A percentile compares a stretch with the other conserved stretches of the same genome.
Evolutionary conservation across 2,113 vertebrate genomes (phyloP).

Genomic region (Alexandromys fortis): DNA sequence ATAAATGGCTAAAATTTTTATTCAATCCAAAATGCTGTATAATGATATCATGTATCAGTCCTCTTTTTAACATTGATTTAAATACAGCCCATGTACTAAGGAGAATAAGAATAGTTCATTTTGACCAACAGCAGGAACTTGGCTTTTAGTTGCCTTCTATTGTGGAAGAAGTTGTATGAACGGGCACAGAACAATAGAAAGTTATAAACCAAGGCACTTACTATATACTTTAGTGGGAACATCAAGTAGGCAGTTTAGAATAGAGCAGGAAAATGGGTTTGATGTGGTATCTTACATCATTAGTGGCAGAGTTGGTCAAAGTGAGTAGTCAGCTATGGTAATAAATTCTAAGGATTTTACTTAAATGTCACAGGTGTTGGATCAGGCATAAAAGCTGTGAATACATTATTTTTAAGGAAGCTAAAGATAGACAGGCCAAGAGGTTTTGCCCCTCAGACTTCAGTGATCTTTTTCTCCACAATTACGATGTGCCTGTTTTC

Average conservation of each 20-base stretch:
- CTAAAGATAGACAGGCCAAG: neutral
- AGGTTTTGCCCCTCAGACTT: too few relatives aligned
- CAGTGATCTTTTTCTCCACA: neutral
- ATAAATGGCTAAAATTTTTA: neutral
- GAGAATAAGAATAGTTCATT: neutral
- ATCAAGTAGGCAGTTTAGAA: neutral
- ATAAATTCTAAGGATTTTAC: neutral
- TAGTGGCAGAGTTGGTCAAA: too few relatives aligned
- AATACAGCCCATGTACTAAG: neutral
- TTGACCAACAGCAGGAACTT: neutral
- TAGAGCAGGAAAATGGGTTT: neutral
- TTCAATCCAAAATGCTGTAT: neutral
- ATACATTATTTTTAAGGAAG: neutral
- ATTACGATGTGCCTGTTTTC: neutral
- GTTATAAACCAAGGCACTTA: neutral
- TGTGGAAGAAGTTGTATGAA: neutral
- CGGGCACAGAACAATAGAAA: neutral
- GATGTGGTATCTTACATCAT: neutral
- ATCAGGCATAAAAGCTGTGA: neutral
- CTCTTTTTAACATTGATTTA: too few relatives aligned
- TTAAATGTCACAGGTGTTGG: neutral
- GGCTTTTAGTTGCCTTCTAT: neutral
- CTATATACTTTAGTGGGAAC: neutral
- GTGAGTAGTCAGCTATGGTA: too few relatives aligned
- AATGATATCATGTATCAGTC: neutral